Evolutionary conservation across 2,113 vertebrate species (phyloP), one percentile per base, ranked within the genome.

Genomic region (Cyanoderma ruficeps): DNA sequence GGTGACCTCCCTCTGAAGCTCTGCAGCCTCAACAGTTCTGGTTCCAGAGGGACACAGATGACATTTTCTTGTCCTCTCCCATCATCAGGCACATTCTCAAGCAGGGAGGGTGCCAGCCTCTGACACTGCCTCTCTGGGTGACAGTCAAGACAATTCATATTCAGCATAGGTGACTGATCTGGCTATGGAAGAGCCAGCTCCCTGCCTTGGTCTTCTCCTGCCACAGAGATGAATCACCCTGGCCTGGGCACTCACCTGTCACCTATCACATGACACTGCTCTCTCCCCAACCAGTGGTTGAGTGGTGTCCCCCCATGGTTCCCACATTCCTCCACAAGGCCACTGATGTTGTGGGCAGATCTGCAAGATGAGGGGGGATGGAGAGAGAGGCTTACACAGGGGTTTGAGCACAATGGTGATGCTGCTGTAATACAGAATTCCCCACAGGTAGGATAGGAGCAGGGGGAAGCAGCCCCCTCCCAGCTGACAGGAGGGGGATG

Each of bases 121-220:
- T 30, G 46, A 8, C 23, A 44, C 6, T 68, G 20, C 15, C 35
- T 63, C 47, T 53, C 56, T 19, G 30, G 14, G 22, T 52, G 59
- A 59, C 39, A 10, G 15, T 19, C 37, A 28, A 70, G 27, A 71
- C 4, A 12, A 12, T 21, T 71, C 3, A 16, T 10, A 27, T 11
- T 47, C 27, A 28, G 27, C 0, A 0, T 16, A 11, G 5, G 3
- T 31, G 30, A 35, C 33, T 33, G 33, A 42, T 59, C 27, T 6
- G 3, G 8, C 37, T 52, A 0, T 5, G 25, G 39, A 47, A 25
- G 33, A 24, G 10, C 23, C 27, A 92, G 13, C 16, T 18, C 10
- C 10, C 22, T 27, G 28, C 27, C 21, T 25, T 1, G 0, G 14
- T 6, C 8, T 57, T 67, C 28, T 15, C 9, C 27, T 25, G 41